Conservation (phyloP, 2,888 invertebrate species). For the Andrena haemorrhoa region DNA sequence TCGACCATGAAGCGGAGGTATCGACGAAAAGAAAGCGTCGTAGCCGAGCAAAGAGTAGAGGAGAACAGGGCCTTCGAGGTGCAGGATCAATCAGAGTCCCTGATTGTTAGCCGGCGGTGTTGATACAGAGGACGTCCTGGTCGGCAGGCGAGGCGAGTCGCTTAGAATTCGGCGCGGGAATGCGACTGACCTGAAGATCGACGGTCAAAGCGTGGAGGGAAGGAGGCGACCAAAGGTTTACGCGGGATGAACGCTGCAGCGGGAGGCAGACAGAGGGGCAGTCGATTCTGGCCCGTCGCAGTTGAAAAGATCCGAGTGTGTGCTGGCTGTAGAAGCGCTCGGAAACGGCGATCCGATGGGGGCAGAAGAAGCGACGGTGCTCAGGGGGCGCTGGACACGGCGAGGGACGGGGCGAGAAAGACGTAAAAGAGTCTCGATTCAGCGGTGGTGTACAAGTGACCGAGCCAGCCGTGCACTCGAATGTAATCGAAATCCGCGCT, state of each 20-base stretch:
- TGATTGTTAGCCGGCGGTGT: constrained; percentile 78
- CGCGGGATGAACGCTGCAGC: neutral
- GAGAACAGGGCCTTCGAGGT: constrained; percentile 14
- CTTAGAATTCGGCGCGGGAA: constrained; percentile 27
- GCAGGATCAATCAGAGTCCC: constrained; percentile 79
- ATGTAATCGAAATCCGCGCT: constrained; percentile 79
- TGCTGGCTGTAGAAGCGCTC: constrained; percentile 22
- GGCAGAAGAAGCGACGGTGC: constrained; percentile 1
- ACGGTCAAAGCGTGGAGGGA: neutral
- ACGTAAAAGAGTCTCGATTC: constrained; percentile 69
- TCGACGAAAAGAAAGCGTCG: neutral
- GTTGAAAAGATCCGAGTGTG: constrained; percentile 27
- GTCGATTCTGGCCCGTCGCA: constrained; percentile 1
- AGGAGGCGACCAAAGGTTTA: constrained; percentile 1
- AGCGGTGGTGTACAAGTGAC: constrained; percentile 72
- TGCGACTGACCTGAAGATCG: constrained; percentile 12
- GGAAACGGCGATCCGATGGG: constrained; percentile 24
- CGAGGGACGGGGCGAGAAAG: constrained; percentile 40
- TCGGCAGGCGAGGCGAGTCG: constrained; percentile 7
- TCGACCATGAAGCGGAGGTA: neutral
- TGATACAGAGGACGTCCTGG: constrained; percentile 68
- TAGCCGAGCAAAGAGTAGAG: constrained; percentile 19
- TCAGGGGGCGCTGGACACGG: constrained; percentile 17
- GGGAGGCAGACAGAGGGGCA: neutral
- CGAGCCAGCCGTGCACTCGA: constrained; percentile 69